phyloP scores from a whole-genome alignment of 2,113 vertebrate species.

The Gnathonemus longibarbis region DNA sequence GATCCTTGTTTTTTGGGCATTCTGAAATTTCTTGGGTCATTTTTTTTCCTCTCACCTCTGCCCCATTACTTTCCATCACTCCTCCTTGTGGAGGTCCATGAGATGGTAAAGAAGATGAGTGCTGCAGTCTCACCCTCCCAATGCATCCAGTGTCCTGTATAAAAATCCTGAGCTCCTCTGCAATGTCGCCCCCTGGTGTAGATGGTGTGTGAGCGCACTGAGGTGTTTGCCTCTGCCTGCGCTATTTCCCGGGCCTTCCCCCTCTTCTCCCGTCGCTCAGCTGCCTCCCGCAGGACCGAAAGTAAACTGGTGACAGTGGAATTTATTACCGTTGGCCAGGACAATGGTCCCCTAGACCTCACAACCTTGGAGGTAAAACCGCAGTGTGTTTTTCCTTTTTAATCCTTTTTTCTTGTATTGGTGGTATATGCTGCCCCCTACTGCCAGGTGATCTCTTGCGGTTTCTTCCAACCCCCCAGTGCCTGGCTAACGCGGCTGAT shows the following conservation, averaged over 20 bases:
- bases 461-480: constrained; percentile 52
- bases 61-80: not conserved
- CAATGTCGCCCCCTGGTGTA: constrained; percentile 40
- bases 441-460: not conserved
- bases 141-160: not conserved
- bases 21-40: not conserved
- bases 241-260: constrained; percentile 89
- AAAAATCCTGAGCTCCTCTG: not conserved
- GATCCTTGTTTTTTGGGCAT: not conserved
- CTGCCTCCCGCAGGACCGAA: constrained; percentile 66
- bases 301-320: constrained; percentile 82
- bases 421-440: not conserved
- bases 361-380: constrained; percentile 69
- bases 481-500: constrained; percentile 75
- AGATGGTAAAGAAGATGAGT: not conserved
- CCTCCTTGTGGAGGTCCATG: not conserved
- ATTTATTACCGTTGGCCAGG: constrained; percentile 79
- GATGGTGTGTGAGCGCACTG: constrained; percentile 86
- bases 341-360: constrained; percentile 67
- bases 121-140: not conserved
- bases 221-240: constrained; percentile 84
- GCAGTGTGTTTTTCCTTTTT: not conserved
- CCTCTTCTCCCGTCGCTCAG: constrained; percentile 81
- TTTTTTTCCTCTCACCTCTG: not conserved
- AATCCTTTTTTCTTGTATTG: not conserved